A percentile compares a stretch with the other conserved stretches of the same genome.
Evolutionary conservation across 2,797 vertebrate genomes (phyloP).

Genomic region (Sparidentex hasta): DNA sequence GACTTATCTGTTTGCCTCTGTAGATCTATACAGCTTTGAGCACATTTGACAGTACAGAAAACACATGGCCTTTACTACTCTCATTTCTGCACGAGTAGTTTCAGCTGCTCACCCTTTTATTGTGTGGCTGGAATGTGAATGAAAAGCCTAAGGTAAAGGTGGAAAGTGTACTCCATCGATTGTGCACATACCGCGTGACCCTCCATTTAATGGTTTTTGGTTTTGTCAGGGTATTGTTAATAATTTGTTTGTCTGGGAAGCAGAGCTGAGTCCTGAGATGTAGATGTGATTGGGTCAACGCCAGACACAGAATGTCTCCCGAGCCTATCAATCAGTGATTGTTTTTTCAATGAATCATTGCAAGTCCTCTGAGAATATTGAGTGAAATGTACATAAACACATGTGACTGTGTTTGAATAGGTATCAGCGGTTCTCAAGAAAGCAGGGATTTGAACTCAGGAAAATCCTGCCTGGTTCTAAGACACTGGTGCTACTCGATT

Average conservation of each 20-base stretch:
- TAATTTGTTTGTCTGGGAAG: conserved; percentile 49
- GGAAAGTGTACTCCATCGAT: conserved; percentile 46
- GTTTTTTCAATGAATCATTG: conserved; percentile 67
- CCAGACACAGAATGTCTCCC: conserved; percentile 51
- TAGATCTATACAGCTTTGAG: conserved; percentile 70
- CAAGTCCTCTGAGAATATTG: conserved; percentile 50
- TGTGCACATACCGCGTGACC: conserved; percentile 35
- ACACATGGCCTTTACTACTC: conserved; percentile 63
- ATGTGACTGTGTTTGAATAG: conserved; percentile 60
- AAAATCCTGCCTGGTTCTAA: conserved; percentile 47
- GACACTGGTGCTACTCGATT: conserved; percentile 60
- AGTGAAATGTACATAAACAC: conserved; percentile 60
- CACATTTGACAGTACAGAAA: conserved; percentile 66
- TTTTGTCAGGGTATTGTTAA: conserved; percentile 57
- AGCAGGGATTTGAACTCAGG: conserved; percentile 37
- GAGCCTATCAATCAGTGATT: conserved; percentile 58
- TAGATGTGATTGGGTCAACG: conserved; percentile 39
- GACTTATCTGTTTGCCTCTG: conserved; percentile 71
- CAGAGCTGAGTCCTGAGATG: conserved; percentile 44
- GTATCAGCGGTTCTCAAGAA: conserved; percentile 46
- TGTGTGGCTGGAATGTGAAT: conserved; percentile 25
- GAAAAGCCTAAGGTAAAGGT: conserved; percentile 38
- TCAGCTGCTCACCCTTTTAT: conserved; percentile 45
- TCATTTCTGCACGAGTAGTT: conserved; percentile 44
- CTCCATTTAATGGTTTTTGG: conserved; percentile 23